A percentile compares a stretch with the other conserved stretches of the same genome.
These are phyloP conservation scores for Scaptodrosophila lebanonensis DNA, from an alignment of 1,140 invertebrate species.

Conservation along the genomic window DNA sequence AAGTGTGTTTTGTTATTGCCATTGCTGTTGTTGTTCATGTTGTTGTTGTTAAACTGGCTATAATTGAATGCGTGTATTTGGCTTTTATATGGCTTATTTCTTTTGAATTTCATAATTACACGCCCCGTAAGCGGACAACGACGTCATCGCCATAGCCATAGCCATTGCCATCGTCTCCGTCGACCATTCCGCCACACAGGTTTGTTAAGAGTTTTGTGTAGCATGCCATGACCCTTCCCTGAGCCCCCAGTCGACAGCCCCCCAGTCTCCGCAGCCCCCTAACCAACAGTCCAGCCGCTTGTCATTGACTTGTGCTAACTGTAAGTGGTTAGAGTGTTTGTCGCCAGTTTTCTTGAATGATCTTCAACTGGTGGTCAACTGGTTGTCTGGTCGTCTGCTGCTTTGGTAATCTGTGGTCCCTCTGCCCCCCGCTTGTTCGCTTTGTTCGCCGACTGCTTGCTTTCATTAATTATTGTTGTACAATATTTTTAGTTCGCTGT, in stretches of 20 bases:
- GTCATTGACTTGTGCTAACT: slow-evolving; percentile 29
- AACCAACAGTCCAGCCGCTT: not conserved
- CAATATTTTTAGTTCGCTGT: slow-evolving; percentile 59
- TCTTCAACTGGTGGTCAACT: slow-evolving; percentile 36
- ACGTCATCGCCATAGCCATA: slow-evolving; percentile 17
- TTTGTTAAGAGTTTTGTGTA: slow-evolving; percentile 14
- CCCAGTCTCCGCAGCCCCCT: not conserved
- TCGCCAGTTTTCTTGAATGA: slow-evolving; percentile 68
- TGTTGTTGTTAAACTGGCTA: too few relatives aligned
- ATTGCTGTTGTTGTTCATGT: too few relatives aligned
- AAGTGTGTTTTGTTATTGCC: slow-evolving; percentile 8
- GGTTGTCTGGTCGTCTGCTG: slow-evolving; percentile 15
- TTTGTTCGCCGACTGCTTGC: slow-evolving; percentile 18
- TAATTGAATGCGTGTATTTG: slow-evolving; percentile 14
- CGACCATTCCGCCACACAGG: too few relatives aligned
- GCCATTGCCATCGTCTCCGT: too few relatives aligned
- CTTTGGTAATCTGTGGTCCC: slow-evolving; percentile 6
- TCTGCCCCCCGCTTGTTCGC: slow-evolving; percentile 22
- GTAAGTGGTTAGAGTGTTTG: slow-evolving; percentile 51
- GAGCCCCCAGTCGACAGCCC: too few relatives aligned
- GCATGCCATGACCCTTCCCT: slow-evolving; percentile 23
- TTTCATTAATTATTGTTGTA: slow-evolving; percentile 74
- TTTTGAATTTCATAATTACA: slow-evolving; percentile 75
- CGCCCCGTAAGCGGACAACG: slow-evolving; percentile 66
- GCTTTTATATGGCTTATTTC: slow-evolving; percentile 61